These are phyloP conservation scores for Dasyurus viverrinus DNA, from an alignment of 2,113 vertebrate species.

Conservation along the genomic window DNA sequence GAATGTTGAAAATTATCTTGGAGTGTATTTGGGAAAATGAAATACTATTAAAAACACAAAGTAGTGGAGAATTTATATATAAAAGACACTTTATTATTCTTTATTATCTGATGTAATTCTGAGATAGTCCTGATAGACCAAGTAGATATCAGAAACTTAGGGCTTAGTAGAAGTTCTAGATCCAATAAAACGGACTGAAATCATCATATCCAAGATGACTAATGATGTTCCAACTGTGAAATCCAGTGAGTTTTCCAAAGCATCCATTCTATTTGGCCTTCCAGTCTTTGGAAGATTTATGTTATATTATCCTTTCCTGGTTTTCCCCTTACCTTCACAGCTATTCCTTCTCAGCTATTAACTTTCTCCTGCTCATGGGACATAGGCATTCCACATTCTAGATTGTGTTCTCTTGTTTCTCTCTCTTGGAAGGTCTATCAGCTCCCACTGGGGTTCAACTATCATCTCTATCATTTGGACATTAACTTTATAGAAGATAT, in stretches of 20 bases:
- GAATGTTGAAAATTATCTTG: too few species aligned
- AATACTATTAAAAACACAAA: not conserved
- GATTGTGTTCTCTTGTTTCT: not conserved
- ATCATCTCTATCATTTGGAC: not conserved
- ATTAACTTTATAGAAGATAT: not conserved
- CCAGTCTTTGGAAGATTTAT: not conserved
- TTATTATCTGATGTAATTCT: not conserved
- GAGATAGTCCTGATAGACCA: not conserved
- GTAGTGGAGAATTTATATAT: not conserved
- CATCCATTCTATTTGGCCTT: not conserved
- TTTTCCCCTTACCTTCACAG: not conserved
- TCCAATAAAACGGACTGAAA: not conserved
- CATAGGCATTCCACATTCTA: not conserved
- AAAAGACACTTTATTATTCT: not conserved
- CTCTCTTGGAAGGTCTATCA: not conserved
- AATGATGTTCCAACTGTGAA: not conserved
- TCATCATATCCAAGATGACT: not conserved
- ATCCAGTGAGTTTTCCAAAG: not conserved
- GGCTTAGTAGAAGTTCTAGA: not conserved
- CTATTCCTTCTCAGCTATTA: not conserved
- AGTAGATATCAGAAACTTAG: not conserved
- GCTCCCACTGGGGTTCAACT: not conserved
- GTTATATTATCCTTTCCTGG: not conserved
- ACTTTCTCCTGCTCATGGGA: not conserved
- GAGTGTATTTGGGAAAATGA: too few species aligned